Evolutionary conservation across 1,140 invertebrate genomes (phyloP).

Genomic region (Luehdorfia chinensis): DNA sequence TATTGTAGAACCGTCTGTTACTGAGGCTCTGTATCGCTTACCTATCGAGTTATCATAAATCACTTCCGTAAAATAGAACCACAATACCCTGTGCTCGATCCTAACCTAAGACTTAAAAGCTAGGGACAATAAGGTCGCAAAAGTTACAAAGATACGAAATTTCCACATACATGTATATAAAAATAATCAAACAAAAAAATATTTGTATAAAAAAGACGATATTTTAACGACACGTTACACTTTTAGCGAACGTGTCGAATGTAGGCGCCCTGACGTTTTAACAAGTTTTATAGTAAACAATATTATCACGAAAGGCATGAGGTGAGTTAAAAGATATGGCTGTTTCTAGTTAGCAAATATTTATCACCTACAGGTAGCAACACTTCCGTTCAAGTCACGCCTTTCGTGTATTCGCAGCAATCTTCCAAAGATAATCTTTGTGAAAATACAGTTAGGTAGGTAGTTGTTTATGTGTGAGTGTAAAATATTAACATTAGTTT

Average conservation of each 20-base stretch:
- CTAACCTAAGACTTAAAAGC: conserved; percentile 70
- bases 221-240: conserved; percentile 16
- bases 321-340: no score
- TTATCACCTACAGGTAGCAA: no score
- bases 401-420: no score
- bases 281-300: no score
- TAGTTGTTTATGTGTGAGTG: no score
- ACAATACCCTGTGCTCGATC: conserved; percentile 74
- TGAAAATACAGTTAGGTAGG: no score
- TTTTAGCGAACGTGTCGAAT: conserved; percentile 7
- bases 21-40: conserved; percentile 48
- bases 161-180: conserved; percentile 26
- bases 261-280: no score
- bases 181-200: conserved; percentile 15
- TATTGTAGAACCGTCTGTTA: conserved; percentile 60
- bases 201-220: conserved; percentile 10
- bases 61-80: conserved; percentile 73
- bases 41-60: conserved; percentile 60
- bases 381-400: no score
- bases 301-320: no score
- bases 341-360: no score
- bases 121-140: conserved; percentile 71
- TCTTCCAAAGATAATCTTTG: no score
- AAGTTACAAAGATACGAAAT: conserved; percentile 52
- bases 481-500: no score